Evolutionary conservation across 2,888 invertebrate species (phyloP).

Genomic region (Zaprionus obscuricornis): DNA sequence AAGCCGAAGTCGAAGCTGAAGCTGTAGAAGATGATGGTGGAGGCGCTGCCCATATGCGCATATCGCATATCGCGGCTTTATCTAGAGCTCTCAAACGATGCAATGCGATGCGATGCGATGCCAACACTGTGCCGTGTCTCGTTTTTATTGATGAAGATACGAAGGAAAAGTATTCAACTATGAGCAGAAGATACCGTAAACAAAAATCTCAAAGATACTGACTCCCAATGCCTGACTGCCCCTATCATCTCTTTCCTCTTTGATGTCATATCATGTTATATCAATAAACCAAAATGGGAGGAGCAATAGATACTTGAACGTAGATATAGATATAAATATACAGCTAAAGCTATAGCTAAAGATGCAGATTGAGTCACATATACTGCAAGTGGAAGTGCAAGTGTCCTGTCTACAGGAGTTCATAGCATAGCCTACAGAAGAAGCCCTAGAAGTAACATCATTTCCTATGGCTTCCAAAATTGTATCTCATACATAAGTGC

Average conservation of each 20-base stretch:
- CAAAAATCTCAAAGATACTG: conserved; percentile 42
- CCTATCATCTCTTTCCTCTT: too few relatives aligned
- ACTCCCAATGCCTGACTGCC: neutral
- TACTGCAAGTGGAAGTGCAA: conserved; percentile 12
- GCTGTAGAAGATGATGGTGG: too few relatives aligned
- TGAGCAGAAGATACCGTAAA: conserved; percentile 58
- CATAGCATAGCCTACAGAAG: too few relatives aligned
- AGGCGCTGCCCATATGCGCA: conserved; percentile 74
- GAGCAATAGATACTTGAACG: conserved; percentile 64
- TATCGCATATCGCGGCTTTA: conserved; percentile 56
- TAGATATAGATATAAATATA: conserved; percentile 12
- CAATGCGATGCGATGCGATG: conserved; percentile 30
- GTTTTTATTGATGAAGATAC: conserved; percentile 79
- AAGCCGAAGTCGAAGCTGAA: too few relatives aligned
- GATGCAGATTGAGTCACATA: conserved; percentile 27
- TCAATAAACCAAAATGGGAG: conserved; percentile 83
- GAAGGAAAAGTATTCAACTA: conserved; percentile 50
- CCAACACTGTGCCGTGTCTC: conserved; percentile 62
- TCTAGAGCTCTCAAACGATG: conserved; percentile 45
- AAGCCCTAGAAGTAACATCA: conserved; percentile 32
- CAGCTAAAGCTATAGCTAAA: conserved; percentile 25
- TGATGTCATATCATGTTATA: conserved; percentile 80
- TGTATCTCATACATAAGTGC: conserved; percentile 37
- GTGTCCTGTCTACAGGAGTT: neutral
- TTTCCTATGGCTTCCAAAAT: conserved; percentile 50